These are phyloP conservation scores for Cabera pusaria DNA, from an alignment of 2,888 invertebrate species.

Conservation along the genomic window DNA sequence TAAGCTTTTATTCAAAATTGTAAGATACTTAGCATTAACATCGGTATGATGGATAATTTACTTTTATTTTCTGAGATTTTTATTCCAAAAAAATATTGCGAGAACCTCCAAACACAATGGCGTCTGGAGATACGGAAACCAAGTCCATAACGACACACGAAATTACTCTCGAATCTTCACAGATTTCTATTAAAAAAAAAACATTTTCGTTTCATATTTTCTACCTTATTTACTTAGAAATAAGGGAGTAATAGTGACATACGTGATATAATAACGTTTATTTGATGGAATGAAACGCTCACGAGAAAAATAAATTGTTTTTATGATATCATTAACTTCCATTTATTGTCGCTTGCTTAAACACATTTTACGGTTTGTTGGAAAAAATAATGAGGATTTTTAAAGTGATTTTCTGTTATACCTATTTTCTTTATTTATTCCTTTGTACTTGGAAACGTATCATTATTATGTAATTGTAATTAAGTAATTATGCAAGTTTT, in stretches of 20 bases:
- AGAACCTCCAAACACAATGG: conserved; percentile 40
- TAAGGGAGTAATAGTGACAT: conserved; percentile 28
- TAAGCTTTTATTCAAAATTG: no score
- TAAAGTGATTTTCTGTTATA: conserved; percentile 9
- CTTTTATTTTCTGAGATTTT: conserved; percentile 13
- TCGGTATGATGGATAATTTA: conserved; percentile 18
- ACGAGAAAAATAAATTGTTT: conserved; percentile 45
- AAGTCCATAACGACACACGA: conserved; percentile 48
- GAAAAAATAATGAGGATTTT: conserved; percentile 21
- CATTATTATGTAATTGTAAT: no score
- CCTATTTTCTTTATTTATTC: no score
- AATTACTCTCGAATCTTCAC: conserved; percentile 48
- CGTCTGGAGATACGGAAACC: conserved; percentile 35
- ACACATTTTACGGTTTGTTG: conserved; percentile 41
- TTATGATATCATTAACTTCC: conserved; percentile 49
- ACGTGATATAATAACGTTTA: conserved; percentile 32
- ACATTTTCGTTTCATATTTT: conserved; percentile 20
- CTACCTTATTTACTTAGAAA: conserved; percentile 27
- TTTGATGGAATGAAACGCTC: conserved; percentile 37
- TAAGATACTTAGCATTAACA: no score
- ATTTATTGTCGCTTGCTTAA: conserved; percentile 46
- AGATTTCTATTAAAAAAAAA: conserved; percentile 38
- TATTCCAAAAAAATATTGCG: conserved; percentile 22
- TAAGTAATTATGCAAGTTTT: no score
- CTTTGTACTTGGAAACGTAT: no score